Conservation (phyloP, 2,888 invertebrate species). For the Agriopis aurantiaria region DNA sequence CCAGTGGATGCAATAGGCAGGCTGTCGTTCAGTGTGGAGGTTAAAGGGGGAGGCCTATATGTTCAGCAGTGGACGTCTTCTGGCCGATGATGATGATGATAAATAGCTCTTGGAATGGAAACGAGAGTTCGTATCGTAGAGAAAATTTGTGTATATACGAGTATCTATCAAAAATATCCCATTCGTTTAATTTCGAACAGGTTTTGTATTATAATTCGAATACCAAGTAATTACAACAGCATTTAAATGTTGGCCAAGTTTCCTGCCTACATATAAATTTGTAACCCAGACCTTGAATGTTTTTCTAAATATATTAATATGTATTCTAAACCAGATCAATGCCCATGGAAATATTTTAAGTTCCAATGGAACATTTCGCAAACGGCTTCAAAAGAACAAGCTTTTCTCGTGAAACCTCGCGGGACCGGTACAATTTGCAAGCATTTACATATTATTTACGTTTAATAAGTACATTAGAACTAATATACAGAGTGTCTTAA, state of each 20-base stretch:
- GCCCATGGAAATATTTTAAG: constrained; percentile 16
- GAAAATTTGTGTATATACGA: background rate
- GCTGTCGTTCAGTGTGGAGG: too few species aligned
- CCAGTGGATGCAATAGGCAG: too few species aligned
- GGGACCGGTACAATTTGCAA: constrained; percentile 31
- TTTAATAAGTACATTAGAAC: constrained; percentile 24
- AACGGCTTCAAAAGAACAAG: constrained; percentile 9
- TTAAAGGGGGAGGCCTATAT: too few species aligned
- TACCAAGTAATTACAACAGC: constrained; percentile 9
- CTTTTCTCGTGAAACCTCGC: constrained; percentile 19
- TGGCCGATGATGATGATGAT: too few species aligned
- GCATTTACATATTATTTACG: constrained; percentile 25
- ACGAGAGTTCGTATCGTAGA: too few species aligned
- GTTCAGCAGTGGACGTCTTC: too few species aligned
- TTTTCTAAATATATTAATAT: constrained; percentile 9
- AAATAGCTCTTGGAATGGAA: too few species aligned
- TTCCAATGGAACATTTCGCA: constrained; percentile 19
- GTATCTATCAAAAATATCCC: background rate
- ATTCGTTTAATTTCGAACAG: background rate
- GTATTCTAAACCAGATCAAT: constrained; percentile 10
- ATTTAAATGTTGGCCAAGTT: constrained; percentile 18
- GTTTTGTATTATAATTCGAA: background rate
- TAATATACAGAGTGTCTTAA: constrained; percentile 8
- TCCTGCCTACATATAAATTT: constrained; percentile 11
- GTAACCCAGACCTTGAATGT: constrained; percentile 34